Evolutionary conservation across 1,140 invertebrate genomes (phyloP), one percentile per base, ranked within the genome.

Genomic region (Brachionus rotundiformis): DNA sequence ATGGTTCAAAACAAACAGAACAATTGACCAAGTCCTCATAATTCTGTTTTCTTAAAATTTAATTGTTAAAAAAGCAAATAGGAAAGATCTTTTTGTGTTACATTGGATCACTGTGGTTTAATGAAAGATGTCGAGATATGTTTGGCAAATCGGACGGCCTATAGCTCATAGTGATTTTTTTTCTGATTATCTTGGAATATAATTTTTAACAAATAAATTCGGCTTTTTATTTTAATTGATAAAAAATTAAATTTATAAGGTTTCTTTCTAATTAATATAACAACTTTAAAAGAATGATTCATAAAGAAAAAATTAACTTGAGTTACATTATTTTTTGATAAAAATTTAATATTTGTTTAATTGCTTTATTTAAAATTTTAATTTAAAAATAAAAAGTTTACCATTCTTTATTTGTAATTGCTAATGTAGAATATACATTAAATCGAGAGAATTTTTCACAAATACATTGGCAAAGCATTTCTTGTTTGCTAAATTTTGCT

Each of bases 1-100:
- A 79, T 23, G 31, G 31, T n/a, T 79, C 76, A 31, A 59, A 79
- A 13, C 76, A 79, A 29, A 79, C 33, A 19, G 76, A 79, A 41
- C 76, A 79, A 33, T 39, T 79, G 47, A 79, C 76, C 25, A 79
- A 29, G 25, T 79, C 76, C 36, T 79, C 76, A 41, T 59, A 79
- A 29, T 79, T 79, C 41, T 54, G 59, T 59, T 63, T 79, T 23
- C 73, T 59, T 31, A 0, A 77, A 31, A n/a, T 25, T 36, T 6
- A 47, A 29, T 13, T 47, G 49, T 19, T 49, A 5, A n/a, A 7
- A 29, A 25, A n/a, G 8, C n/a, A 8, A 31, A 47, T 49, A n/a
- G 16, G 25, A 77, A 47, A 47, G 0, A 16, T 13, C 6, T 27
- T 44, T 47, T 31, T 77, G 8, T 44, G 3, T 77, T 77, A 77